Percentiles rank a stretch among this genome's conserved stretches.
Evolutionary conservation across 2,113 vertebrate species (phyloP).

Genomic region (Scomber colias): DNA sequence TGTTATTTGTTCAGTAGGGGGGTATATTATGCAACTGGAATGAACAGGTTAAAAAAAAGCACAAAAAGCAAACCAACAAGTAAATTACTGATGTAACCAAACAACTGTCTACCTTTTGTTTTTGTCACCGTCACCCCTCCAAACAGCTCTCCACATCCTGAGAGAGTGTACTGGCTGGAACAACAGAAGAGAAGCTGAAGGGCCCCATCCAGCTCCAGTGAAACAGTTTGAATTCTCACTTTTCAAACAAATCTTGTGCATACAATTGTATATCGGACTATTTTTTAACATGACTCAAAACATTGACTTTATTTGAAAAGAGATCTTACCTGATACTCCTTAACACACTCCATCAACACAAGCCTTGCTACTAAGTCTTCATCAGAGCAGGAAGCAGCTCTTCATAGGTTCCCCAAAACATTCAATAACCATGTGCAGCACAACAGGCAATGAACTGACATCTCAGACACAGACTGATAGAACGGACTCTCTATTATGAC

Average conservation of each 20-base stretch:
- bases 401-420: slow-evolving; percentile 1
- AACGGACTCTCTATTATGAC: neutral
- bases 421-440: neutral
- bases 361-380: neutral
- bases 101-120: slow-evolving; percentile 1
- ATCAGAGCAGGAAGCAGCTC: slow-evolving; percentile 2
- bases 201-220: neutral
- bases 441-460: neutral
- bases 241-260: neutral
- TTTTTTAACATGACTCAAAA: neutral
- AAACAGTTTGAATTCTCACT: too few species aligned
- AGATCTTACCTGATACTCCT: too few species aligned
- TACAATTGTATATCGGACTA: neutral
- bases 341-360: neutral
- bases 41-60: neutral
- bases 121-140: slow-evolving; percentile 15
- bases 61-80: slow-evolving; percentile 11
- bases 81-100: slow-evolving; percentile 44
- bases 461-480: neutral
- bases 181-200: neutral
- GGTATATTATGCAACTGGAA: neutral
- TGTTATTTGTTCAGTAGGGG: slow-evolving; percentile 34
- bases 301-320: neutral
- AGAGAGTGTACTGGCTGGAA: slow-evolving; percentile 29
- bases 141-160: slow-evolving; percentile 5